A percentile compares a stretch with the other conserved stretches of the same genome.
Evolutionary conservation across 1,140 invertebrate genomes (phyloP).

Genomic region (Ceratosolen fusciceps): DNA sequence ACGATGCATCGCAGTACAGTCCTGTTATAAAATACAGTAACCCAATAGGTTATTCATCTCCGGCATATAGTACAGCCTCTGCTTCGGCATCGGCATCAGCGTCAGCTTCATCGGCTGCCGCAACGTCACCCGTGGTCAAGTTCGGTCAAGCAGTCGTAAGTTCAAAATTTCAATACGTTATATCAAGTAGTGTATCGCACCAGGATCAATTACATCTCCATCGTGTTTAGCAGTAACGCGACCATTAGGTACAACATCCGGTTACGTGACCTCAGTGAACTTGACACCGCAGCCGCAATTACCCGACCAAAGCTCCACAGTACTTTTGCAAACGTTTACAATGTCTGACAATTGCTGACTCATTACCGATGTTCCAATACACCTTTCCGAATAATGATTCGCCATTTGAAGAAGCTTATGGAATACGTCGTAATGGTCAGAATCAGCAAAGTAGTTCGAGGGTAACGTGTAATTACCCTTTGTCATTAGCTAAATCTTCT

Average conservation of each 20-base stretch:
- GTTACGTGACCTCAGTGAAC: neutral
- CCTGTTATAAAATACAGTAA: constrained; percentile 32
- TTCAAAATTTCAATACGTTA: constrained; percentile 40
- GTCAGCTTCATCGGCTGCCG: constrained; percentile 27
- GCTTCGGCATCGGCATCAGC: constrained; percentile 31
- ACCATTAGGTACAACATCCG: neutral
- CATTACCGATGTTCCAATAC: neutral
- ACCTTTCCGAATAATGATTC: neutral
- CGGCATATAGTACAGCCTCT: neutral
- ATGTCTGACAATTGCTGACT: neutral
- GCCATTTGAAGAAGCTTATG: neutral
- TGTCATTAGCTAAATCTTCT: too few species aligned
- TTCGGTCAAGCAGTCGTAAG: constrained; percentile 43
- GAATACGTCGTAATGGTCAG: too few species aligned
- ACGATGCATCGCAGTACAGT: constrained; percentile 3
- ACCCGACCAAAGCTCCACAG: neutral
- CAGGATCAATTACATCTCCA: constrained; percentile 42
- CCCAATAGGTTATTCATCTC: neutral
- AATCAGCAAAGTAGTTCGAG: neutral
- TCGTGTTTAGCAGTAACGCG: constrained; percentile 43
- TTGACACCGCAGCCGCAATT: neutral
- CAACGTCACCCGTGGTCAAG: constrained; percentile 28
- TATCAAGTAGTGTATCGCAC: constrained; percentile 40
- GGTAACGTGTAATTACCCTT: too few species aligned
- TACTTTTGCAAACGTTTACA: neutral